phyloP scores from a whole-genome alignment of 2,888 invertebrate genomes.

The Neelides folsomi region DNA sequence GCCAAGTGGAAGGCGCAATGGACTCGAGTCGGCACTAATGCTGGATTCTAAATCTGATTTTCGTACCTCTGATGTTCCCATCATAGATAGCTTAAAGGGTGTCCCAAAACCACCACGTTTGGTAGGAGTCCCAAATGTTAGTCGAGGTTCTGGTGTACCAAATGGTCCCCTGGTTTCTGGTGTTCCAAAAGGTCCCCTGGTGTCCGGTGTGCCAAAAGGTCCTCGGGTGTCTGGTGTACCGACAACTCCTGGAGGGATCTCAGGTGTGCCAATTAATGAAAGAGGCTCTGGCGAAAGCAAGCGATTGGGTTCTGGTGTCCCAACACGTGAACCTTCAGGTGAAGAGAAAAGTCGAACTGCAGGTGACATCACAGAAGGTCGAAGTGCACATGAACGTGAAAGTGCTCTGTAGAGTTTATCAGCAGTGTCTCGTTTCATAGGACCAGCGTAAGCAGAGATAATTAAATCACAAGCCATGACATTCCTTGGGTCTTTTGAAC shows the following conservation, averaged over 20 bases:
- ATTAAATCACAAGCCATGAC: background rate
- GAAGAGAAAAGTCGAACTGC: too few species aligned
- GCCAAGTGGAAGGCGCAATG: too few species aligned
- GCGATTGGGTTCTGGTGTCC: too few species aligned
- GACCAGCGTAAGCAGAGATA: conserved; percentile 38
- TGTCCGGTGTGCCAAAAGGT: too few species aligned
- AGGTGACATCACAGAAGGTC: too few species aligned
- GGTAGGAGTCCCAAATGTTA: background rate
- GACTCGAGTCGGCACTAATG: too few species aligned
- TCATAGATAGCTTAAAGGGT: background rate
- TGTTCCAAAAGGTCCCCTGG: too few species aligned
- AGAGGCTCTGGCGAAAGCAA: background rate
- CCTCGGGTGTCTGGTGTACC: background rate
- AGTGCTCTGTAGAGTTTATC: conserved; percentile 15
- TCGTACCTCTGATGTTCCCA: too few species aligned
- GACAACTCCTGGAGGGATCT: background rate
- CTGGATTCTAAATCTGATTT: too few species aligned
- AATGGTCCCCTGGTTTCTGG: too few species aligned
- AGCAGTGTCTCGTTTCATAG: conserved; percentile 37
- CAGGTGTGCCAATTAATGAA: background rate
- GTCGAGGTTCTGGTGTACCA: too few species aligned
- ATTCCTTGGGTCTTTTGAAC: background rate
- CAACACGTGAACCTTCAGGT: too few species aligned
- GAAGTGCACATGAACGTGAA: background rate
- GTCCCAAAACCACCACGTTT: background rate